phyloP scores from a whole-genome alignment of 2,797 vertebrate species.

The Arremon brunneinucha region DNA sequence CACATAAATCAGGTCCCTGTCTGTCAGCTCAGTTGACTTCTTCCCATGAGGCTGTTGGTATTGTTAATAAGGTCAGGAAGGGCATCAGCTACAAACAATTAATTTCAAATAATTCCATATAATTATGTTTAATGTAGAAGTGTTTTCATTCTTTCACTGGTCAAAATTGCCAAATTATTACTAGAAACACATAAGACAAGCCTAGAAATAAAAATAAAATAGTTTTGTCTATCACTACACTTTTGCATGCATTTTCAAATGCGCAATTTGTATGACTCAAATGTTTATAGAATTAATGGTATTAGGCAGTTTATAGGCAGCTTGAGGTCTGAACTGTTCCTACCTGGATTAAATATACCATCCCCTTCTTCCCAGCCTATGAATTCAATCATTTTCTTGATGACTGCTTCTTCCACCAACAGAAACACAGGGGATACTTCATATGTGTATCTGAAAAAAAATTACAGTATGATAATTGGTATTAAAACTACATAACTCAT shows the following conservation, averaged over 20 bases:
- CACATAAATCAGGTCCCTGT: neutral
- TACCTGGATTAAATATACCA: slow-evolving; percentile 87
- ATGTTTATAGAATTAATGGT: neutral
- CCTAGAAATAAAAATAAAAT: neutral
- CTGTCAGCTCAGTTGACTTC: neutral
- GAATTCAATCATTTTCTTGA: slow-evolving; percentile 86
- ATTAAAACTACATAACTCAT: neutral
- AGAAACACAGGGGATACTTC: slow-evolving; percentile 88
- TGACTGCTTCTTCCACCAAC: slow-evolving; percentile 82
- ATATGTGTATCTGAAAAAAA: slow-evolving; percentile 82
- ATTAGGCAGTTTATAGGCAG: neutral
- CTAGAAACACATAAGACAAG: neutral
- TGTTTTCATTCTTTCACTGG: neutral
- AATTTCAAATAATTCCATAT: neutral
- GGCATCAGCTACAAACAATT: neutral
- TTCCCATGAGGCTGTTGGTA: neutral
- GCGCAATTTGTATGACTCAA: neutral
- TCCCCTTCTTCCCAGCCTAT: slow-evolving; percentile 86
- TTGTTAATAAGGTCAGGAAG: neutral
- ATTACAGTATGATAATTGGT: neutral
- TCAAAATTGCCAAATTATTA: neutral
- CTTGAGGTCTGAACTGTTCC: slow-evolving; percentile 7
- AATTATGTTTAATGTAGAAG: neutral
- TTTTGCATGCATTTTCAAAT: neutral
- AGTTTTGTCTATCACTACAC: neutral